These are phyloP conservation scores for Cataglyphis rosenhaueri DNA, from an alignment of 2,888 invertebrate genomes.

Conservation along the genomic window DNA sequence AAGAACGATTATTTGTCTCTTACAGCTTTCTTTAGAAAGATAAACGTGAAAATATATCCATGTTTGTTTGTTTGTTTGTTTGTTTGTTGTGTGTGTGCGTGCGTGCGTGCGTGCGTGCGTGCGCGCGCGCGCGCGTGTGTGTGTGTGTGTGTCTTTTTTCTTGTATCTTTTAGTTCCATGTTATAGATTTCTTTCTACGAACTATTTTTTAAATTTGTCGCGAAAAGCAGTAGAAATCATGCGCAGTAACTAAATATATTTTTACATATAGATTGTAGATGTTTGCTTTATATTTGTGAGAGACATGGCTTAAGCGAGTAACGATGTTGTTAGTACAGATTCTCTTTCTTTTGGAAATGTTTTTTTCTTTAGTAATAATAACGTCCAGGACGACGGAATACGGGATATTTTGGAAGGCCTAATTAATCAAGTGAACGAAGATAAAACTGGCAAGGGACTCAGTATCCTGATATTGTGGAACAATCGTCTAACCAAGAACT, in stretches of 20 bases:
- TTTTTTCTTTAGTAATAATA: conserved; percentile 85
- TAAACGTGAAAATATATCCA: not conserved
- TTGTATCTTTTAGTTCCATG: not conserved
- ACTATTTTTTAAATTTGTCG: not conserved
- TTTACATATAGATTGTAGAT: conserved; percentile 16
- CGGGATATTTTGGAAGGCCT: conserved; percentile 91
- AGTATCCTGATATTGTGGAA: conserved; percentile 94
- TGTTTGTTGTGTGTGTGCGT: no score
- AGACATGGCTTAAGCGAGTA: conserved; percentile 20
- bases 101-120: no score
- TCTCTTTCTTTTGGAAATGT: conserved; percentile 51
- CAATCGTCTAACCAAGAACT: conserved; percentile 92
- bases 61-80: no score
- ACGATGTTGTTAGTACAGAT: conserved; percentile 43
- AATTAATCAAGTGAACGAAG: conserved; percentile 88
- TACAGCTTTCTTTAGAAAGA: conserved; percentile 2
- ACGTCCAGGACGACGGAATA: conserved; percentile 90
- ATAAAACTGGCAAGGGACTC: conserved; percentile 87
- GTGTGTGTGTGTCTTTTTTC: not conserved
- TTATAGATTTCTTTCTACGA: conserved; percentile 8
- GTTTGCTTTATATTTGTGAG: conserved; percentile 7
- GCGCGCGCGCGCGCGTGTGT: no score
- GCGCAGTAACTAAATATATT: conserved; percentile 11
- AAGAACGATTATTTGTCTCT: not conserved
- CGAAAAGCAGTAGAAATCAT: conserved; percentile 6